These are phyloP conservation scores for Caenorhabditis sp. DNA, from an alignment of 2,888 invertebrate genomes.

Conservation along the genomic window DNA sequence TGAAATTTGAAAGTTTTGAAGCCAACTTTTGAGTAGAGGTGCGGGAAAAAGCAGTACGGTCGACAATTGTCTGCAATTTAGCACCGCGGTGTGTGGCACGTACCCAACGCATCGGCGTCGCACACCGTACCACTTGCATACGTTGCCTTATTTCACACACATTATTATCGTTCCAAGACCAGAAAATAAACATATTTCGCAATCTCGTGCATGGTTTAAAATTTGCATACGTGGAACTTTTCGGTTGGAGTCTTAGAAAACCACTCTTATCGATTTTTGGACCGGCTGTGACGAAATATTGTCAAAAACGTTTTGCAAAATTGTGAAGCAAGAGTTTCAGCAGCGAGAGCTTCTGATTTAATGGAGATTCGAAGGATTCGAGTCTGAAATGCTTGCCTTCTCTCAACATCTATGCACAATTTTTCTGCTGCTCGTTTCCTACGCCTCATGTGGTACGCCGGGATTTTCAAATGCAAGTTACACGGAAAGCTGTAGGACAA, in stretches of 20 bases:
- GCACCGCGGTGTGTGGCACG: too few species aligned
- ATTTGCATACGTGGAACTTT: slow-evolving; percentile 22
- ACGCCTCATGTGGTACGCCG: background rate
- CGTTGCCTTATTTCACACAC: background rate
- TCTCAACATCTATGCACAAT: slow-evolving; percentile 25
- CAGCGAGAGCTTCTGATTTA: background rate
- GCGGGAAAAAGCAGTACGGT: too few species aligned
- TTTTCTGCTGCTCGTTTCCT: slow-evolving; percentile 4
- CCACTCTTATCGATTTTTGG: background rate
- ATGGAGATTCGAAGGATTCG: slow-evolving; percentile 16
- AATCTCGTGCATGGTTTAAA: slow-evolving; percentile 4
- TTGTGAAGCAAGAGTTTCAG: background rate
- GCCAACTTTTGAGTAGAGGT: too few species aligned
- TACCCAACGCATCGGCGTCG: too few species aligned
- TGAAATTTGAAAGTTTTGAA: too few species aligned
- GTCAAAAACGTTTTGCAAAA: too few species aligned
- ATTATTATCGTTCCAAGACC: background rate
- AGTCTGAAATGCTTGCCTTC: background rate
- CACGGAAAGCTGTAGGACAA: too few species aligned
- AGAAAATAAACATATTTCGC: slow-evolving; percentile 23
- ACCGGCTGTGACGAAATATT: too few species aligned
- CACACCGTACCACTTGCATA: too few species aligned
- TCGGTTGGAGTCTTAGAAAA: background rate
- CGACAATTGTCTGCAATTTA: too few species aligned
- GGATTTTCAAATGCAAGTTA: slow-evolving; percentile 21